These are phyloP conservation scores for Coreoperca whiteheadi DNA, from an alignment of 2,113 vertebrate species.

Conservation along the genomic window DNA sequence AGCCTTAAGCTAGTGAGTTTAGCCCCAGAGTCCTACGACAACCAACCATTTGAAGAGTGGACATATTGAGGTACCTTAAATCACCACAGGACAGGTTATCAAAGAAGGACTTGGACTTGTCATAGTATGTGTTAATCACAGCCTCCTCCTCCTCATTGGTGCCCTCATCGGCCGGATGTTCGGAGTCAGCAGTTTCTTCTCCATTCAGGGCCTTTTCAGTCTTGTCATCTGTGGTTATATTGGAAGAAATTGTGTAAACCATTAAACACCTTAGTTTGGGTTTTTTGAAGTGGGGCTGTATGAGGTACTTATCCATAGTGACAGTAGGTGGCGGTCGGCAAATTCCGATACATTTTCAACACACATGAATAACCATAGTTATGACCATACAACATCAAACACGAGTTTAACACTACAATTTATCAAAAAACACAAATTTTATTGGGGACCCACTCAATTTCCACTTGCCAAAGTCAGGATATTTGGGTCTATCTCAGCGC, in stretches of 20 bases:
- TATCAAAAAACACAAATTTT: too few relatives aligned
- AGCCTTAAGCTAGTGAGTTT: background rate
- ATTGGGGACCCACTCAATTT: too few relatives aligned
- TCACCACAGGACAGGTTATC: constrained; percentile 98
- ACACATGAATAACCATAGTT: too few relatives aligned
- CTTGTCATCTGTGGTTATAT: constrained; percentile 88
- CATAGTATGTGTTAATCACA: constrained; percentile 92
- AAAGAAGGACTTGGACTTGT: constrained; percentile 99
- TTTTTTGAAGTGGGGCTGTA: too few relatives aligned
- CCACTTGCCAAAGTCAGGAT: too few relatives aligned
- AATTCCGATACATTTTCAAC: too few relatives aligned
- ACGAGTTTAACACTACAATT: too few relatives aligned
- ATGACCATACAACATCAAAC: too few relatives aligned
- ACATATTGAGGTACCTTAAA: constrained; percentile 83
- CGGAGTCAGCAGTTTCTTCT: constrained; percentile 89
- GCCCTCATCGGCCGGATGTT: constrained; percentile 87
- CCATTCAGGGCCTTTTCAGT: constrained; percentile 93
- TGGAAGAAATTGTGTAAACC: background rate
- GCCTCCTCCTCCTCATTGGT: constrained; percentile 92
- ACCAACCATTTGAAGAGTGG: background rate
- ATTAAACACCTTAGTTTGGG: background rate
- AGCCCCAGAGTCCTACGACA: background rate
- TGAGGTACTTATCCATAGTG: too few relatives aligned
- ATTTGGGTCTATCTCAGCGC: too few relatives aligned
- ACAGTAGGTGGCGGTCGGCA: too few relatives aligned